Percentiles rank a stretch among this genome's conserved stretches.
These are phyloP conservation scores for Kryptopterus vitreolus DNA, from an alignment of 2,797 vertebrate species.

Conservation along the genomic window DNA sequence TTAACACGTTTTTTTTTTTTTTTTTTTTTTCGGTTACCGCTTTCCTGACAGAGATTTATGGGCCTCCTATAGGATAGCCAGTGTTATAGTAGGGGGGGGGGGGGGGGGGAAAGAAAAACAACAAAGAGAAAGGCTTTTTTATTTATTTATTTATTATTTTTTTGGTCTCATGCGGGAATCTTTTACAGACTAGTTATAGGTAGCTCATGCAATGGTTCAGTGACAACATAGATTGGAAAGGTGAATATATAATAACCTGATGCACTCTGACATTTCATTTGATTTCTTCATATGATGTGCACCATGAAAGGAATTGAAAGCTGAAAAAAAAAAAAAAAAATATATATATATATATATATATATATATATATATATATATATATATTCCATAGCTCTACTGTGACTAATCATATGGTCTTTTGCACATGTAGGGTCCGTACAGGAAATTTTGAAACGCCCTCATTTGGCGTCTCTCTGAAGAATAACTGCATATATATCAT, in stretches of 20 bases:
- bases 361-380: too few species aligned
- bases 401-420: conserved; percentile 26
- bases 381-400: neutral
- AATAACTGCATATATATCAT: too few species aligned
- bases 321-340: neutral
- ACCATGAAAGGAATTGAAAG: conserved; percentile 23
- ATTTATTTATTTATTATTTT: neutral
- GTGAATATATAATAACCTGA: conserved; percentile 13
- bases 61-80: neutral
- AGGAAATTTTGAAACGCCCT: neutral
- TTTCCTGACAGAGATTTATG: conserved; percentile 13
- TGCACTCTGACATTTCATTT: conserved; percentile 27
- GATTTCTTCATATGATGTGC: conserved; percentile 16
- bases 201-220: conserved; percentile 6
- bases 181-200: conserved; percentile 1
- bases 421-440: neutral
- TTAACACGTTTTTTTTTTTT: neutral
- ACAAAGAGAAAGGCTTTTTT: neutral
- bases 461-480: neutral
- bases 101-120: too few species aligned
- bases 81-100: too few species aligned
- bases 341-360: too few species aligned
- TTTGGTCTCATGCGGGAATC: neutral
- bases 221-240: conserved; percentile 11
- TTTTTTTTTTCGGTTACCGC: too few species aligned